A percentile compares a stretch with the other conserved stretches of the same genome.
Conservation (phyloP, 2,888 invertebrate species). For the Caenorhabditis imperialis region DNA sequence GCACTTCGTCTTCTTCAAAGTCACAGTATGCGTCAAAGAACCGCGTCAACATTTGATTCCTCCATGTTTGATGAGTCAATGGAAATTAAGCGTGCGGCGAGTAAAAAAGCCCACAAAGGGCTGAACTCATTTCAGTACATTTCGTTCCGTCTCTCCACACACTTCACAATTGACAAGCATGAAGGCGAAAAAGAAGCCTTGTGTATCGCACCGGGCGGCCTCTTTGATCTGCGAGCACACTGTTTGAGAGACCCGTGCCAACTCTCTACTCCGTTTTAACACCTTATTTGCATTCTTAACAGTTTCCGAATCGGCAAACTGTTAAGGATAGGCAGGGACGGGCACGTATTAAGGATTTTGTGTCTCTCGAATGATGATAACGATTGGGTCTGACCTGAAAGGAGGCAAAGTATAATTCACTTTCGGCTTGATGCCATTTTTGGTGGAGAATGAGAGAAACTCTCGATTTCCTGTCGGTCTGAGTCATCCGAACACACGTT, state of each 20-base stretch:
- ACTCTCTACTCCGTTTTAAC: conserved; percentile 32
- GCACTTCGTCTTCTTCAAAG: no score
- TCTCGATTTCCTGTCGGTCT: conserved; percentile 34
- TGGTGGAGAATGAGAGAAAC: conserved; percentile 5
- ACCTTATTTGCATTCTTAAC: conserved; percentile 49
- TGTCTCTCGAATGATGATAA: conserved; percentile 17
- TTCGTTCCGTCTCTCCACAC: conserved; percentile 13
- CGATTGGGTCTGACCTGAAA: conserved; percentile 12
- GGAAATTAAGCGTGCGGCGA: conserved; percentile 40
- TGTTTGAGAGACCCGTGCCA: conserved; percentile 47
- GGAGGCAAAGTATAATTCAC: conserved; percentile 5
- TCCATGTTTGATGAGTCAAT: conserved; percentile 10
- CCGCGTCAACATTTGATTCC: background rate
- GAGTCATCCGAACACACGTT: conserved; percentile 17
- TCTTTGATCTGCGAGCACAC: conserved; percentile 48
- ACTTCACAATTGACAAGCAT: conserved; percentile 44
- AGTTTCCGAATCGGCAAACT: conserved; percentile 49
- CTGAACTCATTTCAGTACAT: conserved; percentile 19
- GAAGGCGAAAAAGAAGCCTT: conserved; percentile 28
- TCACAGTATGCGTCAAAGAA: background rate
- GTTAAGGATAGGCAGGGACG: conserved; percentile 44
- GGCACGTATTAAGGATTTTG: conserved; percentile 37
- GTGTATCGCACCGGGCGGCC: conserved; percentile 38
- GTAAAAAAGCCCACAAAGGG: conserved; percentile 26
- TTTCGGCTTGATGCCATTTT: no score